Base-by-base conservation (phyloP, 1,140 invertebrate genomes). In the Neodiprion virginianus region DNA sequence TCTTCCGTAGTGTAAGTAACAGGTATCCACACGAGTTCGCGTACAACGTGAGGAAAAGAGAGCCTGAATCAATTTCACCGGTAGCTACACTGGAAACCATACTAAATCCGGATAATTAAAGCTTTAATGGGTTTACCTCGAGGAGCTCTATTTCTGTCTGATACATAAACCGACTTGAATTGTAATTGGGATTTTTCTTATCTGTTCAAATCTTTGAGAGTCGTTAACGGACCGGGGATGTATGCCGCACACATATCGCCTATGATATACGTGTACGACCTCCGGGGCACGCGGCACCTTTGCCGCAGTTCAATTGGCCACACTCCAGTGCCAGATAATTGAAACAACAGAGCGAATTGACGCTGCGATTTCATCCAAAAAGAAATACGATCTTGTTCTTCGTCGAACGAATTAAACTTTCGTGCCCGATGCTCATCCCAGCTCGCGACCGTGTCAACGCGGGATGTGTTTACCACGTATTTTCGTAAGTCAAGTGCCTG, bases 71-170 rank as follows among this genome's bases (percentile, higher is more conserved):
- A 47, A 21, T n/a, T 21, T 14, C 61, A 7, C 21, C 61, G 14
- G 61, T n/a, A 21, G 61, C 61, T 21, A 14, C 14, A 66, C 61
- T 21, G 61, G 61, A 47, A 69, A 71, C 53, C n/a, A 17, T 61
- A 61, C 53, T 61, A 61, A 61, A 61, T 17, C 53, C 53, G 21
- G 70, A 50, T 71, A 71, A 71, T 71, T 71, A 71, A 71, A 71
- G 70, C 70, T 71, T 71, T 71, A 71, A 71, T 71, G 48, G 70
- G 40, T 71, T 47, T n/a, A 48, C 17, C n/a, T 5, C 5, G 48
- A 50, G 48, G 8, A 40, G 28, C 28, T 47, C 14, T 71, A 71
- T 71, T 71, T 71, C 70, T 71, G 70, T 50, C 53, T 12, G 53
- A 61, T 61, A 61, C n/a, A 61, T 61, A 61, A 61, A 61, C 11